These are phyloP conservation scores for Diarsia dahlii DNA, from an alignment of 2,888 invertebrate species.

Conservation along the genomic window DNA sequence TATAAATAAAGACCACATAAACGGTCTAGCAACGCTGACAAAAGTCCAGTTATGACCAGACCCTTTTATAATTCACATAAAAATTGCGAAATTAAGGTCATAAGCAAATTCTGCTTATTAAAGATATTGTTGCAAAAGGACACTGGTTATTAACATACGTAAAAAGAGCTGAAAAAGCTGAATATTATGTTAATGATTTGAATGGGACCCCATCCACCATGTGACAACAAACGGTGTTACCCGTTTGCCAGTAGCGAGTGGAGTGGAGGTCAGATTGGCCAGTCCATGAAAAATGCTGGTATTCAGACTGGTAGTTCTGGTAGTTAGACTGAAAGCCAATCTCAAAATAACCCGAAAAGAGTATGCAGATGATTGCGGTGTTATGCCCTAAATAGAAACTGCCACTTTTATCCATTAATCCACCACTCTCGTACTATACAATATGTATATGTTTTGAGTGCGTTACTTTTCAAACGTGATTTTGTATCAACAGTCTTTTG, in stretches of 20 bases:
- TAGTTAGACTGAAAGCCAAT: background rate
- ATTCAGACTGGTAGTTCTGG: no score
- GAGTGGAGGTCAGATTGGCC: background rate
- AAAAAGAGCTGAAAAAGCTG: slow-evolving; percentile 33
- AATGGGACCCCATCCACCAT: background rate
- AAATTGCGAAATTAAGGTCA: slow-evolving; percentile 61
- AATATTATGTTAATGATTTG: slow-evolving; percentile 40
- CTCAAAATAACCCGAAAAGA: background rate
- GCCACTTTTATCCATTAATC: no score
- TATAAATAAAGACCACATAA: slow-evolving; percentile 47
- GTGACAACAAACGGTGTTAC: slow-evolving; percentile 14
- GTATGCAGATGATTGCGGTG: no score
- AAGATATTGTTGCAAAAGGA: slow-evolving; percentile 53
- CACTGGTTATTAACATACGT: slow-evolving; percentile 26
- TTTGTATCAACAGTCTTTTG: no score
- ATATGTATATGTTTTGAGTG: no score
- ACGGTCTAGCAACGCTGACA: slow-evolving; percentile 27
- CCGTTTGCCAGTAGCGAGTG: background rate
- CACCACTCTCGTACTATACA: no score
- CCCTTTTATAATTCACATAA: slow-evolving; percentile 58
- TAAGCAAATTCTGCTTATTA: slow-evolving; percentile 68
- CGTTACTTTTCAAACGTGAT: no score
- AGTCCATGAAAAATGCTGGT: background rate
- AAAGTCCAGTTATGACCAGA: slow-evolving; percentile 53
- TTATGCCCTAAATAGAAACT: no score